Percentiles rank a stretch among this genome's conserved stretches.
Conservation (phyloP, 2,113 vertebrate species). For the Falcunculus frontatus region DNA sequence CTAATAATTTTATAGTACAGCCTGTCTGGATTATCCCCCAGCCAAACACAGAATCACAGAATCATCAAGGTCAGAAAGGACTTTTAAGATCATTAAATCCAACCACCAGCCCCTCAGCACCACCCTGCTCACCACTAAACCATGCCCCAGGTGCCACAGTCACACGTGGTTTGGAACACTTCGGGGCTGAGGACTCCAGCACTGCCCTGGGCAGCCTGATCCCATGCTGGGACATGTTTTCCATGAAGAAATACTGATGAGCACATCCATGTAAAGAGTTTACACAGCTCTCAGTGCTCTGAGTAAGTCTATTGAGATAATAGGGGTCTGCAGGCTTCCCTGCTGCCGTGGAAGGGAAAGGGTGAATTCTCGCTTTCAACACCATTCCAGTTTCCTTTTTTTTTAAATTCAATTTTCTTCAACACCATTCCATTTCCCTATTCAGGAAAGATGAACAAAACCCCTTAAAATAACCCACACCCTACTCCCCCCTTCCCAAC, state of each 20-base stretch:
- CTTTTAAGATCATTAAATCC: neutral
- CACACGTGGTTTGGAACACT: fast-evolving
- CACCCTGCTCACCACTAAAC: neutral
- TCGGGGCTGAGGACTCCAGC: neutral
- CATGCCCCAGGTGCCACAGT: neutral
- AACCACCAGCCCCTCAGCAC: neutral
- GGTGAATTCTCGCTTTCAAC: neutral
- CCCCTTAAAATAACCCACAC: neutral
- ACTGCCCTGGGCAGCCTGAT: neutral
- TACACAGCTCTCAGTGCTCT: neutral
- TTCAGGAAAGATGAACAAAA: neutral
- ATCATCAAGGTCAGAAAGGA: neutral
- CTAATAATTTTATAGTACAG: neutral
- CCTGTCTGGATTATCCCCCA: neutral
- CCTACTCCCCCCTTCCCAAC: neutral
- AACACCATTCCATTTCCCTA: neutral
- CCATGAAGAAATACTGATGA: neutral
- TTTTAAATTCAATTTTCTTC: neutral
- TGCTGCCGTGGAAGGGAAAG: neutral
- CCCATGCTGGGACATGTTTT: neutral
- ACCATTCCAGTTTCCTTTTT: neutral
- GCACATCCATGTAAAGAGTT: neutral
- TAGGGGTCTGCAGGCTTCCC: neutral
- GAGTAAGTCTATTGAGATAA: neutral
- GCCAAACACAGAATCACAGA: neutral